Conservation (phyloP, 2,888 invertebrate species). For the Fabriciana adippe region DNA sequence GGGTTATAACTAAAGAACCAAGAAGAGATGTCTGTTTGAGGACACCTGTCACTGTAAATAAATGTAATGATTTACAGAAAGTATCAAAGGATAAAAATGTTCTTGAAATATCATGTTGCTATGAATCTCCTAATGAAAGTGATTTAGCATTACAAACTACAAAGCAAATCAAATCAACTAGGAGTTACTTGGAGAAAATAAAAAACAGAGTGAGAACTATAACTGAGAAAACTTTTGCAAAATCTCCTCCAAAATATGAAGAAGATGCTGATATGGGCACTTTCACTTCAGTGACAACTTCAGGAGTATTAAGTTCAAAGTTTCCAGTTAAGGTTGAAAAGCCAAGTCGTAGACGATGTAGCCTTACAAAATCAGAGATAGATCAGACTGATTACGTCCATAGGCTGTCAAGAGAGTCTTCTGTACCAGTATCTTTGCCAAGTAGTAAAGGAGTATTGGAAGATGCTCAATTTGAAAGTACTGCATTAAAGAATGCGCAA, state of each 20-base stretch:
- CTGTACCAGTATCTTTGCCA: conserved; percentile 70
- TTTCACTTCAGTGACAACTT: conserved; percentile 88
- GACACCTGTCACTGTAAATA: conserved; percentile 55
- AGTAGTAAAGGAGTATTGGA: conserved; percentile 56
- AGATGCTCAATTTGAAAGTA: conserved; percentile 69
- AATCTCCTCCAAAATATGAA: conserved; percentile 71
- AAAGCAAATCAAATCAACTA: conserved; percentile 76
- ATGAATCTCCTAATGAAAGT: conserved; percentile 78
- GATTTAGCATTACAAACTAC: conserved; percentile 75
- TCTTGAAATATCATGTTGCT: conserved; percentile 84
- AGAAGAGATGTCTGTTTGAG: conserved; percentile 59
- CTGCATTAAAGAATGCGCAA: conserved; percentile 67
- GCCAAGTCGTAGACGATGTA: conserved; percentile 73
- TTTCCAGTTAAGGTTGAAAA: conserved; percentile 58
- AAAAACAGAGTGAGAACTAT: conserved; percentile 83
- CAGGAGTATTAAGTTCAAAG: conserved; percentile 85
- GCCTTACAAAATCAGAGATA: conserved; percentile 86
- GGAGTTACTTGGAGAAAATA: conserved; percentile 84
- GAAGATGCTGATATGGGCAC: conserved; percentile 81
- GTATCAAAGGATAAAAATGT: conserved; percentile 81
- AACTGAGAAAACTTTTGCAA: conserved; percentile 80
- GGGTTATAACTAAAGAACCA: conserved; percentile 72
- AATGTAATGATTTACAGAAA: conserved; percentile 63
- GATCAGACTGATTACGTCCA: conserved; percentile 84
- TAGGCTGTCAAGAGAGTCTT: conserved; percentile 67